These are phyloP conservation scores for Sisor rabdophorus DNA, from an alignment of 2,113 vertebrate genomes.

Conservation along the genomic window DNA sequence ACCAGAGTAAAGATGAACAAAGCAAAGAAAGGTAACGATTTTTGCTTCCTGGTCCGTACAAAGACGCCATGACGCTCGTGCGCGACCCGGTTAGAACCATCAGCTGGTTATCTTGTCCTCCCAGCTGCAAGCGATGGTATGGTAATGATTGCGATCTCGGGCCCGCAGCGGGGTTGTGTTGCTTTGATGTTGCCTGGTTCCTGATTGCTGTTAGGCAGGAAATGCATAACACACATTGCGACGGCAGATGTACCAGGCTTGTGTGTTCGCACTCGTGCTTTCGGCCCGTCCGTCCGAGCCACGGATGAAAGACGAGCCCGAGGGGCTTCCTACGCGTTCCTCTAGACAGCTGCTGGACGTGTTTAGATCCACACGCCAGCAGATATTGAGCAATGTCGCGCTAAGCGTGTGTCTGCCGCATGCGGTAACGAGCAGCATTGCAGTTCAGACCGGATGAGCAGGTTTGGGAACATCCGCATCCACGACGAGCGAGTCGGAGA, in stretches of 20 bases:
- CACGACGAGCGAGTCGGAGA: neutral
- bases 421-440: conserved; percentile 39
- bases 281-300: conserved; percentile 30
- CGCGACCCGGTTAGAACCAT: too few relatives aligned
- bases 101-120: too few relatives aligned
- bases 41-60: too few relatives aligned
- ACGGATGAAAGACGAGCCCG: conserved; percentile 34
- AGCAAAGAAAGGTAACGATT: too few relatives aligned
- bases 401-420: neutral
- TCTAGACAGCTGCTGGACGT: conserved; percentile 69
- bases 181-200: conserved; percentile 33
- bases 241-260: conserved; percentile 38
- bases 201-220: conserved; percentile 37
- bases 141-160: conserved; percentile 28
- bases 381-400: conserved; percentile 58
- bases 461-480: neutral
- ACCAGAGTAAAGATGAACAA: too few relatives aligned
- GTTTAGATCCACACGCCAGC: conserved; percentile 64
- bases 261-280: conserved; percentile 32
- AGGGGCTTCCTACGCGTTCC: conserved; percentile 58
- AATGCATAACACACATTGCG: conserved; percentile 25
- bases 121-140: neutral
- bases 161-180: neutral
- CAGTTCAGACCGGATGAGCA: neutral
- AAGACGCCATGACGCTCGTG: too few relatives aligned